phyloP scores from a whole-genome alignment of 1,140 invertebrate species.

The Drosophila repletoides region DNA sequence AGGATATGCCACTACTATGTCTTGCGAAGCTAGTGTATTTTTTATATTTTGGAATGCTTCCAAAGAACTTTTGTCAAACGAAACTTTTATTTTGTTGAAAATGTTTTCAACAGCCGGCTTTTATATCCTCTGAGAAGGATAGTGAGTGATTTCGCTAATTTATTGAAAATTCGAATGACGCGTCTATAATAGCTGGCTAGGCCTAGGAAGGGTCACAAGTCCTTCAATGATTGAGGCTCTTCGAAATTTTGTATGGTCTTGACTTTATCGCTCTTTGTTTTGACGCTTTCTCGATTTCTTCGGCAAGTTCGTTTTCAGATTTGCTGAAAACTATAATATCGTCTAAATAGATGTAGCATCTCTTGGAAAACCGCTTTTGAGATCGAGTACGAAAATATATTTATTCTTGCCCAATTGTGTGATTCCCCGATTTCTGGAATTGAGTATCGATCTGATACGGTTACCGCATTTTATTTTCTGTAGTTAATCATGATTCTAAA shows the following conservation, averaged over 20 bases:
- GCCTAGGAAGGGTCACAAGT: background rate
- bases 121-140: background rate
- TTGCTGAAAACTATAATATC: background rate
- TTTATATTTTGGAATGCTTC: background rate
- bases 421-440: too few species aligned
- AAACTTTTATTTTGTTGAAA: background rate
- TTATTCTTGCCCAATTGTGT: too few species aligned
- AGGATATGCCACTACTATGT: background rate
- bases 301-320: too few species aligned
- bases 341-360: background rate
- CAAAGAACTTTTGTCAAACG: background rate
- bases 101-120: background rate
- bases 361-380: background rate
- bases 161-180: background rate
- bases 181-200: background rate
- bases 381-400: background rate
- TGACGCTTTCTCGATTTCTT: background rate
- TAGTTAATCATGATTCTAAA: background rate
- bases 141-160: background rate
- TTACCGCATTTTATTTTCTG: background rate
- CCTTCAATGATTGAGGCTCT: background rate
- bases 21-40: background rate
- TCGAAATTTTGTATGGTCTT: background rate
- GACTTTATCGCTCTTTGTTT: background rate
- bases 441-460: background rate